Conservation (phyloP, 2,113 vertebrate species). For the Okapia johnstoni region DNA sequence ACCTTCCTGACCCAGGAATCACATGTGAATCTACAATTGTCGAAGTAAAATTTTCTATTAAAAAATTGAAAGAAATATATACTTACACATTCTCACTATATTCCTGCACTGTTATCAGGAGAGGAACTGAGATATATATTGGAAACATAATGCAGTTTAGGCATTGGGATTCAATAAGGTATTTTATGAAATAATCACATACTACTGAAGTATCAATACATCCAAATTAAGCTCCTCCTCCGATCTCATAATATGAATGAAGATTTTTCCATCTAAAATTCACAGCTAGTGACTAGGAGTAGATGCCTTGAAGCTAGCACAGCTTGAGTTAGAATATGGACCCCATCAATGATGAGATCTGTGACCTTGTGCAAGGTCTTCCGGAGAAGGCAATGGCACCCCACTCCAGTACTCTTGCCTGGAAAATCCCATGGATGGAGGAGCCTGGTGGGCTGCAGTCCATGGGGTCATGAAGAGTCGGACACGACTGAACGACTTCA, state of each 20-base stretch:
- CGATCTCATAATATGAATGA: not conserved
- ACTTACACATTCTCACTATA: not conserved
- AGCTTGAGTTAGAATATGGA: not conserved
- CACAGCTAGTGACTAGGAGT: not conserved
- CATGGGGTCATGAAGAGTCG: too few species aligned
- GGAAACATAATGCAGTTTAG: not conserved
- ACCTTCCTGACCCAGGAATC: not conserved
- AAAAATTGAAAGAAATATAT: not conserved
- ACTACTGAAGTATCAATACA: not conserved
- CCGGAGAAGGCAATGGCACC: too few species aligned
- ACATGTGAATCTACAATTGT: not conserved
- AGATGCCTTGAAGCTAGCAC: not conserved
- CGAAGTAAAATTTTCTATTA: not conserved
- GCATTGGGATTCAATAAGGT: not conserved
- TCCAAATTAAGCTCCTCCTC: not conserved
- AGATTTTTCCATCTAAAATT: not conserved
- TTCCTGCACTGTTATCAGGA: not conserved
- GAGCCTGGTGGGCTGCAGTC: too few species aligned
- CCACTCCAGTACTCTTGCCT: too few species aligned
- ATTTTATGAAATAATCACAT: not conserved
- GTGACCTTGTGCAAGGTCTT: not conserved
- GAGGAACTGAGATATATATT: not conserved
- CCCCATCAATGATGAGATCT: not conserved
- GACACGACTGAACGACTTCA: too few species aligned
- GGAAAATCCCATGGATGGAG: too few species aligned